A percentile compares a stretch with the other conserved stretches of the same genome.
These are phyloP conservation scores for Colius striatus DNA, from an alignment of 2,113 vertebrate genomes.

Conservation along the genomic window DNA sequence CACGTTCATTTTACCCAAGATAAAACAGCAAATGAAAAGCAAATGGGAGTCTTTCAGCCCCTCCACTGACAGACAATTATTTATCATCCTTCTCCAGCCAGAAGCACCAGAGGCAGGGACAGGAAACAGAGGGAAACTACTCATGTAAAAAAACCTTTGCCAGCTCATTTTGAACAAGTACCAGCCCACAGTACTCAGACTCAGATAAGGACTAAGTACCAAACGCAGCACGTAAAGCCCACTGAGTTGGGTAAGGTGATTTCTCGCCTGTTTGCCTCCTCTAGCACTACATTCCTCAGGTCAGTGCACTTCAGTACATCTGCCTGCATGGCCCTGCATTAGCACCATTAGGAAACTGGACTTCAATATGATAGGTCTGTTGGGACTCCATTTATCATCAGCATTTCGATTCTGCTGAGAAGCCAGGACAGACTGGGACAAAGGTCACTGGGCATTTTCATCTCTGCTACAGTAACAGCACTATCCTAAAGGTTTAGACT, in stretches of 20 bases:
- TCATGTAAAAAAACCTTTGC: background rate
- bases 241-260: background rate
- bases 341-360: background rate
- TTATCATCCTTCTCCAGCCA: background rate
- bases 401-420: background rate
- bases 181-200: background rate
- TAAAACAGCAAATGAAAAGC: background rate
- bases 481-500: background rate
- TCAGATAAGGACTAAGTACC: background rate
- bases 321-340: background rate
- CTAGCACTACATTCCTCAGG: background rate
- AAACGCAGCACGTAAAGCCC: background rate
- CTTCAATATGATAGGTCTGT: background rate
- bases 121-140: slow-evolving; percentile 7
- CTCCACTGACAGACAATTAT: background rate
- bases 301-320: background rate
- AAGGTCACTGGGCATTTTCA: background rate
- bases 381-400: background rate
- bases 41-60: background rate
- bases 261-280: background rate
- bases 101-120: background rate
- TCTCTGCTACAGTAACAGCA: background rate
- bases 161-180: background rate
- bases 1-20: background rate
- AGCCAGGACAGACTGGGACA: background rate